Percentiles rank a stretch among this genome's conserved stretches.
Evolutionary conservation across 2,797 vertebrate genomes (phyloP).

Genomic region (Pseudomugil gertrudae): DNA sequence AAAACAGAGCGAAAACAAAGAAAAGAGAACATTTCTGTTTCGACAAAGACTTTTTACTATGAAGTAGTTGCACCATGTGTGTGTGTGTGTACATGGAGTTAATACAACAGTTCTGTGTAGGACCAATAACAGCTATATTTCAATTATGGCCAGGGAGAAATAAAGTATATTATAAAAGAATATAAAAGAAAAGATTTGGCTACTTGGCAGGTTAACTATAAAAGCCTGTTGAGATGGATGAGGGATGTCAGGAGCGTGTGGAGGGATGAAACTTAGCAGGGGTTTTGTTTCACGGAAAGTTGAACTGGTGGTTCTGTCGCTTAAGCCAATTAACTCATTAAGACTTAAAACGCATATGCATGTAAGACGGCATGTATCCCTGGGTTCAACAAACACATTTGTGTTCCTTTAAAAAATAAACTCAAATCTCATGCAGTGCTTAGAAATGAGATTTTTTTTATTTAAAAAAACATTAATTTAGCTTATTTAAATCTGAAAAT

Average conservation of each 20-base stretch:
- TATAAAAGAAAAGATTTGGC: neutral
- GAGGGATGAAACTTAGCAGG: neutral
- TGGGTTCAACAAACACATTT: no score
- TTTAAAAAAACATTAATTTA: no score
- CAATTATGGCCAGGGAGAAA: neutral
- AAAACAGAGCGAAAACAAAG: slow-evolving; percentile 22
- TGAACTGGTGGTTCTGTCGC: no score
- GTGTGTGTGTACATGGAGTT: no score
- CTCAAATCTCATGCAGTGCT: no score
- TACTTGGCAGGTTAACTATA: neutral
- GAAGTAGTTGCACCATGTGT: neutral
- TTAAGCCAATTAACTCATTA: no score
- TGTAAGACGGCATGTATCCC: no score
- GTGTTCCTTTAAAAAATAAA: no score
- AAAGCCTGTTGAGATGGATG: neutral
- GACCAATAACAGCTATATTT: neutral
- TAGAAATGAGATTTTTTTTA: no score
- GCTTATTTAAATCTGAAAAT: no score
- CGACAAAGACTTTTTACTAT: neutral
- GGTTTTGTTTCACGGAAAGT: no score
- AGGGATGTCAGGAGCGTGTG: neutral
- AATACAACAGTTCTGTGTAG: neutral
- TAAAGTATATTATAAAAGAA: neutral
- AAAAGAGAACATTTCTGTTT: slow-evolving; percentile 34
- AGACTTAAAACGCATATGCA: no score